A percentile compares a stretch with the other conserved stretches of the same genome.
Conservation (phyloP, 1,140 invertebrate species). For the Harlomillsia oculata region DNA sequence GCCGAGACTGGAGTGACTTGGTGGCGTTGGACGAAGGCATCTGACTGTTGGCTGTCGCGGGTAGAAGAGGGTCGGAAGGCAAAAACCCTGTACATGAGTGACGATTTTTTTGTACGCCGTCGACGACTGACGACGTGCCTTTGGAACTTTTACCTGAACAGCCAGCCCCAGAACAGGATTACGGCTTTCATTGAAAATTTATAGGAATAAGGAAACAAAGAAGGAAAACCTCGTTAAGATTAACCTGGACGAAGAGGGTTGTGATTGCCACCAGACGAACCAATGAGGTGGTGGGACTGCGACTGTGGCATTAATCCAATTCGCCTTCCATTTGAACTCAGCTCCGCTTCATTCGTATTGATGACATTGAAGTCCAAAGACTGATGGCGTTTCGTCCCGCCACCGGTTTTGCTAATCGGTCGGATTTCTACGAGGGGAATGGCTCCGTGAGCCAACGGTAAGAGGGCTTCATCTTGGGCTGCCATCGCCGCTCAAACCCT, state of each 20-base stretch:
- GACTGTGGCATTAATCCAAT: neutral
- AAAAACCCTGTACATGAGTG: conserved; percentile 22
- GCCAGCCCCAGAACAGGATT: no score
- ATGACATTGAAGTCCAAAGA: neutral
- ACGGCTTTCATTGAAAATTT: no score
- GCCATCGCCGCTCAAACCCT: neutral
- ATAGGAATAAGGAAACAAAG: no score
- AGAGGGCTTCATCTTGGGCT: neutral
- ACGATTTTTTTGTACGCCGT: conserved; percentile 7
- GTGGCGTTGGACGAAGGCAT: neutral
- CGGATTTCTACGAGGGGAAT: no score
- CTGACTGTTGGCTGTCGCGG: neutral
- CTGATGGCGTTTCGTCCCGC: neutral
- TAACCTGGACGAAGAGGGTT: no score
- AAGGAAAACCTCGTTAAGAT: no score
- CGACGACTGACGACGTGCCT: no score
- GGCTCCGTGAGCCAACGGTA: no score
- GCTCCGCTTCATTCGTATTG: neutral
- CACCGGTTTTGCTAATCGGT: neutral
- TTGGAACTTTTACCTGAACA: no score
- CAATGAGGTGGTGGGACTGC: conserved; percentile 14
- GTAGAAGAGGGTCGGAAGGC: conserved; percentile 12
- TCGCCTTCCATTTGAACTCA: no score
- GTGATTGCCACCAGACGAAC: no score
- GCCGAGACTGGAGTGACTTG: conserved; percentile 9